Conservation (phyloP, 1,140 invertebrate species). For the Caenorhabditis remanei region DNA sequence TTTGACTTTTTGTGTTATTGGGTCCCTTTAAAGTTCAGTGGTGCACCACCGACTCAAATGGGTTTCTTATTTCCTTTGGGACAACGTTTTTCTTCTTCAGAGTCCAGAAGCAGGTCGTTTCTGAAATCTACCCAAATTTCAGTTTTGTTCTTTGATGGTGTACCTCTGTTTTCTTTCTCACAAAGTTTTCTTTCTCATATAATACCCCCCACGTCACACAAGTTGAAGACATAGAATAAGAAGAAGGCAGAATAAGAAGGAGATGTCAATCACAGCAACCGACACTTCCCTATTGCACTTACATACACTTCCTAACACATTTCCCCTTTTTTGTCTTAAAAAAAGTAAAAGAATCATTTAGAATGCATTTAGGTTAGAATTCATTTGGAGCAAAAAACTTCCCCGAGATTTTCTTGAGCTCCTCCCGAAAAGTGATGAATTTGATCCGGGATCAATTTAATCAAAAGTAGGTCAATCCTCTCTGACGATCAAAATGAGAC, state of each 20-base stretch:
- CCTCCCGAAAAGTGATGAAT: too few relatives aligned
- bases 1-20: background rate
- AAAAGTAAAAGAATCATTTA: background rate
- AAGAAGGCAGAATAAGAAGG: background rate
- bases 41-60: too few relatives aligned
- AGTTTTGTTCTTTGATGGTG: background rate
- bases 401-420: background rate
- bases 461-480: background rate
- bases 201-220: background rate
- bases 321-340: background rate
- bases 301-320: background rate
- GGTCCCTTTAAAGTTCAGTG: too few relatives aligned
- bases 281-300: background rate
- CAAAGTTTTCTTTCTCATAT: background rate
- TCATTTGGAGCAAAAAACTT: background rate
- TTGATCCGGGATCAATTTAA: too few relatives aligned
- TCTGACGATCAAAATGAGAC: background rate
- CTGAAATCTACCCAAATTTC: too few relatives aligned
- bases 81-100: too few relatives aligned
- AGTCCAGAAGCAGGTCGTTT: too few relatives aligned
- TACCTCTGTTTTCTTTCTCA: background rate
- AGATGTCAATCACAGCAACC: slow-evolving; percentile 11
- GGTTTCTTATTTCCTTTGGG: too few relatives aligned
- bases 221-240: background rate
- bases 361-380: background rate